Evolutionary conservation across 2,888 invertebrate species (phyloP).

Genomic region (Galerucella pusilla): DNA sequence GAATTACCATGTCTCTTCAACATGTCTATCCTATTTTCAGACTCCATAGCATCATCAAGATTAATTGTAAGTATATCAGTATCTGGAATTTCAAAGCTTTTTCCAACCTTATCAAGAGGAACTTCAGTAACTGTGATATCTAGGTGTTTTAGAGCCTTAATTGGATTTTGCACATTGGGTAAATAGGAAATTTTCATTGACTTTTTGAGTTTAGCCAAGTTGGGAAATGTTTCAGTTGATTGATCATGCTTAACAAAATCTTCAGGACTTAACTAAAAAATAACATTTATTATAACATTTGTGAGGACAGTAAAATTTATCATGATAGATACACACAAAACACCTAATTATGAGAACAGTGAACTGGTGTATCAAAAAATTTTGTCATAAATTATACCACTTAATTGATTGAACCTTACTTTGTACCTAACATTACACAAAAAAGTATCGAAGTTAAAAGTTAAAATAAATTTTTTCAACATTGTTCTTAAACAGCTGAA

Average conservation of each 20-base stretch:
- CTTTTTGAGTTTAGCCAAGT: slow-evolving; percentile 61
- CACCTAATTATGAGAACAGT: too few species aligned
- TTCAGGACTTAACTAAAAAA: slow-evolving; percentile 64
- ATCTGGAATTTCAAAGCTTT: slow-evolving; percentile 59
- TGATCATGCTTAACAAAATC: slow-evolving; percentile 65
- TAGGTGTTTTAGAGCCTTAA: slow-evolving; percentile 68
- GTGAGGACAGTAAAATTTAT: background rate
- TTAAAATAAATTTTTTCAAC: too few species aligned
- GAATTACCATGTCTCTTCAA: slow-evolving; percentile 71
- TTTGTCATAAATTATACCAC: too few species aligned
- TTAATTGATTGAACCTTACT: too few species aligned
- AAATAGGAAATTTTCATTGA: slow-evolving; percentile 67
- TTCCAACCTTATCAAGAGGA: slow-evolving; percentile 54
- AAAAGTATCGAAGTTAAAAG: too few species aligned
- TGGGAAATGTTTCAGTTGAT: slow-evolving; percentile 62
- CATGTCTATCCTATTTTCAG: slow-evolving; percentile 69
- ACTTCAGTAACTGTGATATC: slow-evolving; percentile 58
- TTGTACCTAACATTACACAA: too few species aligned
- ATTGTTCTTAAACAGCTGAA: too few species aligned
- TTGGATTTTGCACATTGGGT: slow-evolving; percentile 72
- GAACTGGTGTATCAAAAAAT: too few species aligned
- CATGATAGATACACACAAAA: background rate
- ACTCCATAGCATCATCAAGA: slow-evolving; percentile 70
- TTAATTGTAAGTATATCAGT: slow-evolving; percentile 69
- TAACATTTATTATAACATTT: slow-evolving; percentile 5